A percentile compares a stretch with the other conserved stretches of the same genome.
phyloP scores from a whole-genome alignment of 2,888 invertebrate genomes.

The Lordiphosa andalusiaca region DNA sequence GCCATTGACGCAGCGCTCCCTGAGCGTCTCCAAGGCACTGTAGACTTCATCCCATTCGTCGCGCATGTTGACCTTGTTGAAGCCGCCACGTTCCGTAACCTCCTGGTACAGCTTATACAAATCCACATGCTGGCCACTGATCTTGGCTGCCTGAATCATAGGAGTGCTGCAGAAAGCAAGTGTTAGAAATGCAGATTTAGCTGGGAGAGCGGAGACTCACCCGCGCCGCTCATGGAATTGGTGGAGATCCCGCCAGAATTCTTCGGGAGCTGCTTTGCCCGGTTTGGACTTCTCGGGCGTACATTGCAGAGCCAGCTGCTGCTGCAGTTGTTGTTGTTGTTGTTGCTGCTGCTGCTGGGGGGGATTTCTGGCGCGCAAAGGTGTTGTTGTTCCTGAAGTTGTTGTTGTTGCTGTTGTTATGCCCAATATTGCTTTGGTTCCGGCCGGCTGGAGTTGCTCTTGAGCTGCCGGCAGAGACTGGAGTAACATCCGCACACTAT shows the following conservation, averaged over 20 bases:
- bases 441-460: slow-evolving; percentile 51
- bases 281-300: slow-evolving; percentile 43
- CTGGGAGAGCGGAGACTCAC: slow-evolving; percentile 83
- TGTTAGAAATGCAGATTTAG: not conserved
- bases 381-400: slow-evolving; percentile 22
- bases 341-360: slow-evolving; percentile 19
- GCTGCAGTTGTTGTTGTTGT: slow-evolving; percentile 27
- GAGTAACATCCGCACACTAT: slow-evolving; percentile 56
- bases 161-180: slow-evolving; percentile 80
- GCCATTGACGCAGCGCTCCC: slow-evolving; percentile 93
- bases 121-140: slow-evolving; percentile 95
- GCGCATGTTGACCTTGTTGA: slow-evolving; percentile 95
- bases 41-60: slow-evolving; percentile 94
- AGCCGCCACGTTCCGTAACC: slow-evolving; percentile 95
- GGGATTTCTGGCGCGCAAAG: slow-evolving; percentile 56
- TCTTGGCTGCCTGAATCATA: slow-evolving; percentile 85
- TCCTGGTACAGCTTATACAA: slow-evolving; percentile 94
- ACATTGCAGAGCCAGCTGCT: slow-evolving; percentile 14
- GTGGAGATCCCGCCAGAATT: slow-evolving; percentile 85
- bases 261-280: slow-evolving; percentile 58
- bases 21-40: slow-evolving; percentile 87
- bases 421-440: slow-evolving; percentile 35
- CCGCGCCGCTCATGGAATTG: slow-evolving; percentile 95
- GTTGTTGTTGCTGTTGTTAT: slow-evolving; percentile 11
- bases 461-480: slow-evolving; percentile 59